Percentiles rank a stretch among this genome's conserved stretches.
phyloP scores from a whole-genome alignment of 2,888 invertebrate genomes.

The Saturnia japonica region DNA sequence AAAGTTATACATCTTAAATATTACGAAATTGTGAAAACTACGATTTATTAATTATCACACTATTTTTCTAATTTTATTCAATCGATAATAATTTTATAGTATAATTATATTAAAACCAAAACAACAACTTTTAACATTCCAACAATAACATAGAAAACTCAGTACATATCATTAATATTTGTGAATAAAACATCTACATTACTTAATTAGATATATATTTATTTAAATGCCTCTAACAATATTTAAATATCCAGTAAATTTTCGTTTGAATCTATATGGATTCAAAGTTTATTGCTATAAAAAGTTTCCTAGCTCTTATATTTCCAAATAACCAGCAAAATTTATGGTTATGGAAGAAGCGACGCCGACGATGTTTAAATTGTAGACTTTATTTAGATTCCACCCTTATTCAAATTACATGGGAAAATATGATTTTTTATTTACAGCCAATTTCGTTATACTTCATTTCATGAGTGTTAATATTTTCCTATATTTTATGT shows the following conservation, averaged over 20 bases:
- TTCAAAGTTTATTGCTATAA: slow-evolving; percentile 19
- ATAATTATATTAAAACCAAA: too few relatives aligned
- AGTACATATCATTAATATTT: too few relatives aligned
- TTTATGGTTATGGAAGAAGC: slow-evolving; percentile 23
- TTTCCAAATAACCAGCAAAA: slow-evolving; percentile 22
- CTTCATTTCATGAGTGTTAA: not conserved
- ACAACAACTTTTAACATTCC: too few relatives aligned
- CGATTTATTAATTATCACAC: too few relatives aligned
- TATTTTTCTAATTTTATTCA: too few relatives aligned
- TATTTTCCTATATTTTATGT: not conserved
- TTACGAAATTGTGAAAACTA: too few relatives aligned
- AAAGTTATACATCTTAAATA: too few relatives aligned
- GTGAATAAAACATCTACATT: too few relatives aligned
- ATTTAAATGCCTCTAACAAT: too few relatives aligned
- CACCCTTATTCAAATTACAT: slow-evolving; percentile 21
- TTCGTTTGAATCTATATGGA: slow-evolving; percentile 16
- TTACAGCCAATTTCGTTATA: slow-evolving; percentile 5
- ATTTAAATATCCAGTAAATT: slow-evolving; percentile 11
- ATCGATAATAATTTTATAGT: too few relatives aligned
- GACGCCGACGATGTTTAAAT: slow-evolving; percentile 18
- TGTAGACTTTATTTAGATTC: slow-evolving; percentile 23
- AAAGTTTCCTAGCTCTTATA: slow-evolving; percentile 16
- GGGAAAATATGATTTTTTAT: slow-evolving; percentile 18
- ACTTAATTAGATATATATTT: too few relatives aligned
- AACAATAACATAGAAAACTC: too few relatives aligned